Conservation (phyloP, 2,888 invertebrate genomes). For the Oscheius sp. region DNA sequence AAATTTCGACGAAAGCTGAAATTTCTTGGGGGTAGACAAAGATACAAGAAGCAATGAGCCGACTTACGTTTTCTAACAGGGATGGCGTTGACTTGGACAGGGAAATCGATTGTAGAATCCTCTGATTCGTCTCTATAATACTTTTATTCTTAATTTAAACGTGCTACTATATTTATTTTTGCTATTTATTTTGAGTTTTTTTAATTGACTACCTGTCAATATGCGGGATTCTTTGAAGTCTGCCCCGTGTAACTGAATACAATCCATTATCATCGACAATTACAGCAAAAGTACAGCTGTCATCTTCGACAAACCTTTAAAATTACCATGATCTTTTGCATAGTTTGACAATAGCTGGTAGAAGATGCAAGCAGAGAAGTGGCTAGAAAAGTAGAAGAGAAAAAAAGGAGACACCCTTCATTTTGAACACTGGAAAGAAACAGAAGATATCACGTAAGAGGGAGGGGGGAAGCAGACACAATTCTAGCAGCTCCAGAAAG, state of each 20-base stretch:
- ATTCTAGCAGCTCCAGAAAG: not conserved
- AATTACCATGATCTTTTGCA: not conserved
- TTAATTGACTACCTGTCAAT: conserved; percentile 43
- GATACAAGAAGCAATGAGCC: not conserved
- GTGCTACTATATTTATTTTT: not conserved
- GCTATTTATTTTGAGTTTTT: not conserved
- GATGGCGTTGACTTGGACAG: conserved; percentile 42
- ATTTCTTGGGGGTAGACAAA: not conserved
- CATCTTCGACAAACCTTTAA: conserved; percentile 54
- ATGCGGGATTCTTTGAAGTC: conserved; percentile 42
- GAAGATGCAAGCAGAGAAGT: conserved; percentile 22
- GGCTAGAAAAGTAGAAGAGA: conserved; percentile 24
- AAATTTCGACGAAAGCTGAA: conserved; percentile 22
- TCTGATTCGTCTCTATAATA: conserved; percentile 35
- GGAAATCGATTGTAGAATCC: conserved; percentile 52
- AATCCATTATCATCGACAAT: conserved; percentile 50
- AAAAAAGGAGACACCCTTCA: conserved; percentile 43
- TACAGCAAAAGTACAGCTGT: conserved; percentile 46
- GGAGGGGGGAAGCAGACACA: conserved; percentile 7
- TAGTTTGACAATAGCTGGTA: conserved; percentile 27
- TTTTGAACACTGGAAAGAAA: conserved; percentile 38
- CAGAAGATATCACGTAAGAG: conserved; percentile 38
- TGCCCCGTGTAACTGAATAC: conserved; percentile 29
- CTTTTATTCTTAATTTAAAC: not conserved
- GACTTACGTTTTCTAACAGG: conserved; percentile 38